Evolutionary conservation across 2,113 vertebrate genomes (phyloP), one percentile per base, ranked within the genome.

Genomic region (Holacanthus passer): DNA sequence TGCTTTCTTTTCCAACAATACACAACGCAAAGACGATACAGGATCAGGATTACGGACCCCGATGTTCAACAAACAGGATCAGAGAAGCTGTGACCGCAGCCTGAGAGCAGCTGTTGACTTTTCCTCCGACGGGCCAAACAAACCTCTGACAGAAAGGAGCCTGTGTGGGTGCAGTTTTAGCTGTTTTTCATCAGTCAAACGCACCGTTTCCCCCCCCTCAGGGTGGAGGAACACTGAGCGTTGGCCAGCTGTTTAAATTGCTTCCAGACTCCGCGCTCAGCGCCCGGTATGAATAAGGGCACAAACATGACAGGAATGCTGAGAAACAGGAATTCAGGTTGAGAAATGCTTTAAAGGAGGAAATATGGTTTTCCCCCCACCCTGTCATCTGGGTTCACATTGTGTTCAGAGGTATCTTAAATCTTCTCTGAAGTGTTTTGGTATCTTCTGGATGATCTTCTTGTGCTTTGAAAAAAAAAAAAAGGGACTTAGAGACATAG

Each of bases 181-280:
- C 59, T 88, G 83, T 81, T 88, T 88, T 86, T 81, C 85, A 72
- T 86, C 76, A 77, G 63, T 87, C 76, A 77, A 56, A 64, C 32
- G 0, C 53, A 35, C 35, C 5, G 11, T 69, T 19, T n/a, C 47
- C 48, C 48, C n/a, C 70, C 47, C 73, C 73, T 56, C 31, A 4
- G 76, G 69, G 81, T 32, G 53, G 37, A 83, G 50, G 76, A 72
- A 87, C 64, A 53, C 29, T 32, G 64, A 47, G 59, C 70, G 19
- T 16, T 6, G 31, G 59, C 89, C 92, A 89, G 89, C 85, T 91
- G 91, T 89, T 90, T 69, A 81, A 89, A 89, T 87, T 84, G 72
- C 47, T 85, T 93, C 84, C 92, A 94, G 90, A 89, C 69, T 24
- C 31, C n/a, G 14, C 20, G 56, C 81, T 14, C 79, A 64, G 55